These are phyloP conservation scores for Ferdinandea cuprea DNA, from an alignment of 2,888 invertebrate genomes.

Conservation along the genomic window DNA sequence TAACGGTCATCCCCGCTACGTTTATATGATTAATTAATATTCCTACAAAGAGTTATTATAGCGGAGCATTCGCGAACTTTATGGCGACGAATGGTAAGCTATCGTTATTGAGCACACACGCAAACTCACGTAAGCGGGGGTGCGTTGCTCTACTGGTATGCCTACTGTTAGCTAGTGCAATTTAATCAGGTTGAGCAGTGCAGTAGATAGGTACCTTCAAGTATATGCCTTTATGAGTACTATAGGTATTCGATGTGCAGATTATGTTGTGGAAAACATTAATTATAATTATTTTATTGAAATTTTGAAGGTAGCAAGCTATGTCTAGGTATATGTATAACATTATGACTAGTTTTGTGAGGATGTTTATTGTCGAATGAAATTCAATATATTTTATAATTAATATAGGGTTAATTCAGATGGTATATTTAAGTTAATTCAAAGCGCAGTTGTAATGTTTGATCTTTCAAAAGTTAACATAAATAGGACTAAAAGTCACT, in stretches of 20 bases:
- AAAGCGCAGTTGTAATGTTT: too few species aligned
- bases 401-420: too few species aligned
- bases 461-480: too few species aligned
- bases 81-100: slow-evolving; percentile 21
- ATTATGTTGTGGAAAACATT: slow-evolving; percentile 62
- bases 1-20: slow-evolving; percentile 69
- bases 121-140: slow-evolving; percentile 9
- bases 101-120: slow-evolving; percentile 23
- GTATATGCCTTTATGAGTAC: slow-evolving; percentile 9
- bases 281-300: slow-evolving; percentile 68
- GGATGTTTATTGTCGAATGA: slow-evolving; percentile 11
- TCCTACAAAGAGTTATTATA: slow-evolving; percentile 70
- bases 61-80: slow-evolving; percentile 49
- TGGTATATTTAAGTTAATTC: too few species aligned
- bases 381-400: slow-evolving; percentile 44
- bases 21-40: slow-evolving; percentile 73
- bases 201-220: slow-evolving; percentile 31
- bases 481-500: too few species aligned
- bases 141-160: too few species aligned
- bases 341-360: too few species aligned
- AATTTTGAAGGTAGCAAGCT: slow-evolving; percentile 47
- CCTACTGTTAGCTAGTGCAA: not conserved
- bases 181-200: not conserved
- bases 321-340: too few species aligned
- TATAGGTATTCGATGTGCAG: slow-evolving; percentile 49